These are phyloP conservation scores for Hyles lineata DNA, from an alignment of 2,888 invertebrate species.

Conservation along the genomic window DNA sequence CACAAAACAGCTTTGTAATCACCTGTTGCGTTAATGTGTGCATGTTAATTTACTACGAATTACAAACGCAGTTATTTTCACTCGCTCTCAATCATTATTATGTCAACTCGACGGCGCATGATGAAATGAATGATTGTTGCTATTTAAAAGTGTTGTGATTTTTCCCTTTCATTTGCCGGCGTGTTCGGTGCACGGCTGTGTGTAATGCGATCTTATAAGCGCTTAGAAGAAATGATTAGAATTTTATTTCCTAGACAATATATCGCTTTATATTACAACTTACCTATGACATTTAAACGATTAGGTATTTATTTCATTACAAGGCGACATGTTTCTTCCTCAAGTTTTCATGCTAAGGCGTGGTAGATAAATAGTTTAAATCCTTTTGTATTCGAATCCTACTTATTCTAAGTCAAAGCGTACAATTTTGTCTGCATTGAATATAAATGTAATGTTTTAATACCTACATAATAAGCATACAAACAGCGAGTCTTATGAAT, in stretches of 20 bases:
- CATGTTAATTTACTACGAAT: conserved; percentile 28
- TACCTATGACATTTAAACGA: not conserved
- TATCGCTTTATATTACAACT: not conserved
- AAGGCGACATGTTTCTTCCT: not conserved
- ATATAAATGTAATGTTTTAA: conserved; percentile 20
- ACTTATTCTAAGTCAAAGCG: not conserved
- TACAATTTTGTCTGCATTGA: conserved; percentile 6
- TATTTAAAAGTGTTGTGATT: conserved; percentile 10
- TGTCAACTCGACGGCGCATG: conserved; percentile 35
- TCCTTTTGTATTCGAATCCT: conserved; percentile 12
- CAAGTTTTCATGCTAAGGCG: conserved; percentile 1
- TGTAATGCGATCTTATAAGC: conserved; percentile 2
- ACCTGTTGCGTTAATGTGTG: conserved; percentile 35
- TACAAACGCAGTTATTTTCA: conserved; percentile 45
- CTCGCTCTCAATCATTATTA: conserved; percentile 40
- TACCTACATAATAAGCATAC: conserved; percentile 1
- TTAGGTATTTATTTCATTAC: conserved; percentile 2
- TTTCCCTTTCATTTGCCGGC: conserved; percentile 20
- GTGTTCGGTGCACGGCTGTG: conserved; percentile 1
- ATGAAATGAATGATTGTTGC: conserved; percentile 14
- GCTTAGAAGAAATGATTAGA: not conserved
- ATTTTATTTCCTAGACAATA: conserved; percentile 1
- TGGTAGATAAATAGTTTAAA: conserved; percentile 1
- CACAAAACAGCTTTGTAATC: conserved; percentile 34
- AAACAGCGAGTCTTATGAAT: conserved; percentile 1